Base-by-base conservation (phyloP, 2,888 invertebrate species). In the Lasioglossum malachurum region DNA sequence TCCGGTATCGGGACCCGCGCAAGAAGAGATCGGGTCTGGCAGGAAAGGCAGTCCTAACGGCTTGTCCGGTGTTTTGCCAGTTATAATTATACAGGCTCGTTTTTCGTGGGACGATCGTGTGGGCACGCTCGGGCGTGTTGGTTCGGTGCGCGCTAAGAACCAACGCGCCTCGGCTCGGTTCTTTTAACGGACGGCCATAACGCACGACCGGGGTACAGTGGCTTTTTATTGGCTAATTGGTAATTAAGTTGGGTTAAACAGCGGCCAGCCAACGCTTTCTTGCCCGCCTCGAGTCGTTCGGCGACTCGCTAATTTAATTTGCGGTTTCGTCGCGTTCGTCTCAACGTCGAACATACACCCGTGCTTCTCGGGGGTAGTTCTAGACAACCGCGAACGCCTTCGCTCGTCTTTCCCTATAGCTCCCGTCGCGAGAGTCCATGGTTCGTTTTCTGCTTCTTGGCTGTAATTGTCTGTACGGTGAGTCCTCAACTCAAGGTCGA, bases 261-360 rank as follows among this genome's bases (percentile, higher is more conserved):
- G 93, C 92, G 92, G 92, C 90, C 93, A 93, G 94, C 93, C 93
- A 94, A 94, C 94, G 94, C 94, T 94, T 94, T 94, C 94, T 94
- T 94, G 94, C 90, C 90, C 91, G 86, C 91, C 91, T 90, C 91
- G 88, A 85, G 88, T 93, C 93, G 92, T 94, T 94, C 93, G 89
- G 91, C 91, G 91, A 92, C 92, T 93, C 92, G 92, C 93, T 94
- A 95, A 95, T 95, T 95, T 94, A 94, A 95, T 94, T 95, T 95
- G 93, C 94, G 93, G 93, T 94, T 95, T 94, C 94, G 93, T 94
- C 94, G 94, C 94, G 91, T 93, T 93, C 91, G 88, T 91, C 87
- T 91, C 83, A 83, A 76, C 88, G 44, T 83, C 64, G 64, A 53
- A 27, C 27, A 82, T 82, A 75, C 69, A 74, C 75, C 16, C 72